Base-by-base conservation (phyloP, 2,888 invertebrate genomes). In the Agrilus mali region DNA sequence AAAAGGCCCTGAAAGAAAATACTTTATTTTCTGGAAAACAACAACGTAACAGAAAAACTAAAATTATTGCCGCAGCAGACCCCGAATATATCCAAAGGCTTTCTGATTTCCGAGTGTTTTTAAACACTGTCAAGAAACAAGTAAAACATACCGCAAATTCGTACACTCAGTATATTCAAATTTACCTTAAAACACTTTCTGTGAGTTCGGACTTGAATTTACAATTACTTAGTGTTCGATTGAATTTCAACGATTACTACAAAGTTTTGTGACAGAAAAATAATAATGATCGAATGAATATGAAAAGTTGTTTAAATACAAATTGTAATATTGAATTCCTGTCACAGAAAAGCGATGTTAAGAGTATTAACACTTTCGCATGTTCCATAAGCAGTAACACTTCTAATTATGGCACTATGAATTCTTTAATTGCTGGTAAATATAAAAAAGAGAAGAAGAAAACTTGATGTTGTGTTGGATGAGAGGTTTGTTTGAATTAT, bases 211-310 rank as follows among this genome's bases (percentile, higher is more conserved):
- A 95, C 66, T 81, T 86, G 50, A 90, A 87, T 53, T 73, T 96
- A 13, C 88, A 93, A 58, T 79, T 89, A 53, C 77, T 96, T 45
- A 92, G 93, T 50, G 90, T 89, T 59, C 78, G 95, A 3, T 73
- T 96, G 44, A 94, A 95, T 69, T 96, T 95, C 66, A 96, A 94
- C 65, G 90, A 92, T 63, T 88, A 87, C 68, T 96, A 96, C 70
- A 88, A 89, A 61, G 80, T 83, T 50, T 78, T 85, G 54, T 74
- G 90, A 42, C 82, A 82, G 46, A 80, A 56, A 70, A 5, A 72
- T 33, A 40, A 38, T 31, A 22, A 14, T 15, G 41, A 40, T 38
- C 34, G 33, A 14, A 31, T n/a, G 20, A 36, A 33, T 38, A 39
- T 13, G 15, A 38, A 36, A 44, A 14, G 17, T 13, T 22, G 13